These are phyloP conservation scores for Castor canadensis DNA, from an alignment of 2,113 vertebrate species.

Conservation along the genomic window DNA sequence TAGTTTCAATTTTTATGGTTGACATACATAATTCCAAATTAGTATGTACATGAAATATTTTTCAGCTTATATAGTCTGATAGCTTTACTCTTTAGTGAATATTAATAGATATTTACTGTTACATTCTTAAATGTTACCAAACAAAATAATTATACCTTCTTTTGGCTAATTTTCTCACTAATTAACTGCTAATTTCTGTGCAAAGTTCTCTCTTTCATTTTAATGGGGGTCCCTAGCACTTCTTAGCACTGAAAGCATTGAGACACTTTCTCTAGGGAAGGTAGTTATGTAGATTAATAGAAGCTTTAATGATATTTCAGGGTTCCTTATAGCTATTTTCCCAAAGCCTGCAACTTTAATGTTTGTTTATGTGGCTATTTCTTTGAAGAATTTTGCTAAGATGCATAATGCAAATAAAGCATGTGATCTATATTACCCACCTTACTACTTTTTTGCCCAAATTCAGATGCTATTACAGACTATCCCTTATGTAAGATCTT, in stretches of 20 bases:
- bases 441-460: conserved; percentile 51
- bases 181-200: conserved; percentile 60
- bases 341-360: conserved; percentile 46
- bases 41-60: conserved; percentile 54
- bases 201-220: conserved; percentile 41
- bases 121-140: conserved; percentile 54
- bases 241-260: background rate
- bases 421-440: background rate
- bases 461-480: background rate
- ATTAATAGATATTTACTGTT: conserved; percentile 45
- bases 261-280: background rate
- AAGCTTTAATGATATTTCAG: conserved; percentile 29
- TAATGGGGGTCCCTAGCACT: conserved; percentile 37
- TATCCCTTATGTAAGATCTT: background rate
- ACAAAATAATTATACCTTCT: conserved; percentile 53
- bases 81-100: conserved; percentile 45
- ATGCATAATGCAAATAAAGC: conserved; percentile 30
- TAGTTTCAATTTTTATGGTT: conserved; percentile 57
- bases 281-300: conserved; percentile 58
- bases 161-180: conserved; percentile 62
- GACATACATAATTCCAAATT: conserved; percentile 52
- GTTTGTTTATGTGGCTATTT: conserved; percentile 59
- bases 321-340: conserved; percentile 31
- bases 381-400: conserved; percentile 61
- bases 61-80: conserved; percentile 1